phyloP scores from a whole-genome alignment of 2,888 invertebrate genomes.

The Leptinotarsa tumamoca region DNA sequence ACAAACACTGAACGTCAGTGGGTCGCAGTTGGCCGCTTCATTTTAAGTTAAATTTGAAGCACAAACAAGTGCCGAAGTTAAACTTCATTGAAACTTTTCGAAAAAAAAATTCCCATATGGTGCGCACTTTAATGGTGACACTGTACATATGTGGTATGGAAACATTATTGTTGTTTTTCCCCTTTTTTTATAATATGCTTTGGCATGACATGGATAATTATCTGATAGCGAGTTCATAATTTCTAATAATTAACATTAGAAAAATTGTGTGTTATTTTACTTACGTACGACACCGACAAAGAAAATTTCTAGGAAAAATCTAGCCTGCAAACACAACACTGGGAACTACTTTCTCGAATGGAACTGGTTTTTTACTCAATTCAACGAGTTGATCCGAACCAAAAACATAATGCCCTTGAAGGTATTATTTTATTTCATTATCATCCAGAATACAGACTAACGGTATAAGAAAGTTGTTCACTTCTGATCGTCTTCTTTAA shows the following conservation, averaged over 20 bases:
- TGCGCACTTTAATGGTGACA: too few species aligned
- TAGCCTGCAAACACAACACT: neutral
- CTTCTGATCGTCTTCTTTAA: neutral
- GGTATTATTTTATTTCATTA: neutral
- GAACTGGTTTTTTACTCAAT: conserved; percentile 1
- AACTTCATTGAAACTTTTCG: too few species aligned
- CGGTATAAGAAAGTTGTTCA: neutral
- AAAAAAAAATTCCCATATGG: too few species aligned
- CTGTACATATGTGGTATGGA: too few species aligned
- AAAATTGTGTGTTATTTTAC: neutral
- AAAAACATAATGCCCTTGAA: neutral
- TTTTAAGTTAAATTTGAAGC: too few species aligned
- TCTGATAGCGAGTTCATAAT: neutral
- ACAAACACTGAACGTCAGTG: too few species aligned
- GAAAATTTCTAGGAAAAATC: neutral
- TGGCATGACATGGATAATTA: neutral
- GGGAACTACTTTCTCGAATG: neutral
- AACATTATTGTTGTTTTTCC: too few species aligned
- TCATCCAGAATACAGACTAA: neutral
- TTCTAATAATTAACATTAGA: neutral
- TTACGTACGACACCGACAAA: neutral
- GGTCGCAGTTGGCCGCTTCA: too few species aligned
- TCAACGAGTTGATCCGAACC: neutral
- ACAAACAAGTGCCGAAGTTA: too few species aligned
- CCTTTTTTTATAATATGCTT: neutral